Conservation (phyloP, 1,140 invertebrate genomes). For the Drosophila melanogaster region Release_6_plus_ISO1_MT NC_004354.4:19834001-19834500, state of each 20-base stretch:
- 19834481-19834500: slow-evolving; percentile 47
- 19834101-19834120: slow-evolving; percentile 41
- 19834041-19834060: slow-evolving; percentile 28
- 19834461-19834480: slow-evolving; percentile 70
- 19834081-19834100: slow-evolving; percentile 83
- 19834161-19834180: slow-evolving; percentile 59
- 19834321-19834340: slow-evolving; percentile 86
- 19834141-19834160: slow-evolving; percentile 80
- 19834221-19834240: slow-evolving; percentile 34
- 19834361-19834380: slow-evolving; percentile 90
- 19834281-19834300: slow-evolving; percentile 88
- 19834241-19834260: slow-evolving; percentile 79
- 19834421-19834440: slow-evolving; percentile 77
- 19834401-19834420: slow-evolving; percentile 53
- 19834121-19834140: slow-evolving; percentile 77
- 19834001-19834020: slow-evolving; percentile 76
- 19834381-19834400: slow-evolving; percentile 88
- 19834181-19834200: slow-evolving; percentile 23
- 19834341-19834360: slow-evolving; percentile 91
- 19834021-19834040: slow-evolving; percentile 48
- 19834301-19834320: slow-evolving; percentile 88
- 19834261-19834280: slow-evolving; percentile 89
- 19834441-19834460: slow-evolving; percentile 81
- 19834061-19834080: slow-evolving; percentile 82
- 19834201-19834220: slow-evolving; percentile 51